Percentiles rank a stretch among this genome's conserved stretches.
Conservation (phyloP, 2,888 invertebrate species). For the Microctonus aethiopoides region DNA sequence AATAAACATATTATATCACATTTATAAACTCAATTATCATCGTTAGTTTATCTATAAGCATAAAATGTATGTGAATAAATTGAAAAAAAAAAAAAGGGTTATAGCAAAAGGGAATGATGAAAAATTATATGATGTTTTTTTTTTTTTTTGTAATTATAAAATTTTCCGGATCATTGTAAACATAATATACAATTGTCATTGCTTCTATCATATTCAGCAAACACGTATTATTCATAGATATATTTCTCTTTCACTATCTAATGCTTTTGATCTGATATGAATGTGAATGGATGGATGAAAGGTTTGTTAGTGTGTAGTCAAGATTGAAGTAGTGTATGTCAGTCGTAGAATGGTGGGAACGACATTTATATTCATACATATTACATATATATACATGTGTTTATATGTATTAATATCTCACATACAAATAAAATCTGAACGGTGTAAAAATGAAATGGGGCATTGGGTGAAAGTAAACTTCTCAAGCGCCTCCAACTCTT, state of each 20-base stretch:
- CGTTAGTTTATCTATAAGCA: not conserved
- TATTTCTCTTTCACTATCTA: not conserved
- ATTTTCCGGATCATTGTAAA: not conserved
- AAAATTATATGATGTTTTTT: not conserved
- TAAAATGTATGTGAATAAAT: not conserved
- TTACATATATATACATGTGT: not conserved
- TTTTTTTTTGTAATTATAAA: not conserved
- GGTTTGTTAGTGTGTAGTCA: not conserved
- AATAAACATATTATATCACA: not conserved
- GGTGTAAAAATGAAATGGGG: constrained; percentile 67
- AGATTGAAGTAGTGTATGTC: not conserved
- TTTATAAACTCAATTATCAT: not conserved
- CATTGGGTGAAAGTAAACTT: constrained; percentile 67
- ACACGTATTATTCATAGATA: not conserved
- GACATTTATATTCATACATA: not conserved
- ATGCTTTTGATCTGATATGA: not conserved
- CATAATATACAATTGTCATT: not conserved
- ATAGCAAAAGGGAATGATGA: not conserved
- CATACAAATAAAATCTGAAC: not conserved
- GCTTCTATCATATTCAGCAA: too few species aligned
- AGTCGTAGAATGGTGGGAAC: not conserved
- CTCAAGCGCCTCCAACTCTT: constrained; percentile 22
- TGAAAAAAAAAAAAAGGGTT: not conserved
- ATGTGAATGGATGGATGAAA: not conserved
- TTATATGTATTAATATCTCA: not conserved